Evolutionary conservation across 1,140 invertebrate species (phyloP).

Genomic region (Aphis gossypii): DNA sequence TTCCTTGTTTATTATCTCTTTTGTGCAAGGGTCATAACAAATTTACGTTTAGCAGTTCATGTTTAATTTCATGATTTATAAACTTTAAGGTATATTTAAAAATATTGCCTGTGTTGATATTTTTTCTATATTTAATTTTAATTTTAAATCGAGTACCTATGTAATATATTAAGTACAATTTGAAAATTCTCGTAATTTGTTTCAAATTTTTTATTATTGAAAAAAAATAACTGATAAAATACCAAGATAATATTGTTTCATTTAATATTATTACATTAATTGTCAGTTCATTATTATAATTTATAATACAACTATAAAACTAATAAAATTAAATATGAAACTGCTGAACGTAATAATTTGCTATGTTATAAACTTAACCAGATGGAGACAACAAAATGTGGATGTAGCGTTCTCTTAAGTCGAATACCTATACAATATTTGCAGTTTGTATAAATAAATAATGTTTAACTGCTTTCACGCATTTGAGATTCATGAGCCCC

Average conservation of each 20-base stretch:
- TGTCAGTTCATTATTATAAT: not conserved
- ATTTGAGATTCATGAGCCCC: not conserved
- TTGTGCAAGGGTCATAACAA: not conserved
- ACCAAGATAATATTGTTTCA: not conserved
- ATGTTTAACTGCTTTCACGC: not conserved
- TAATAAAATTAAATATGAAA: not conserved
- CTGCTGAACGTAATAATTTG: not conserved
- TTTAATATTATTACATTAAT: not conserved
- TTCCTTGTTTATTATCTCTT: not conserved
- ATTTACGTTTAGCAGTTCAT: not conserved
- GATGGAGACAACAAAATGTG: not conserved
- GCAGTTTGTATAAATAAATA: constrained; percentile 3
- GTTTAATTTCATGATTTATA: not conserved
- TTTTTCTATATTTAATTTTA: not conserved
- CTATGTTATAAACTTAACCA: not conserved
- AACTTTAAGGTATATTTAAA: not conserved
- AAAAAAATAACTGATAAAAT: not conserved
- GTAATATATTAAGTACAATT: not conserved
- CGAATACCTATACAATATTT: not conserved
- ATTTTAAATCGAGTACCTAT: not conserved
- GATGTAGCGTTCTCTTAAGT: not conserved
- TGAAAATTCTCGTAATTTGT: not conserved
- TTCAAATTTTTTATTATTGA: not conserved
- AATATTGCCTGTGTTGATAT: not conserved
- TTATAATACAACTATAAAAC: not conserved